Percentiles rank a stretch among this genome's conserved stretches.
phyloP scores from a whole-genome alignment of 53 echinoderm and acorn worm genomes.

The Echinometra lucunter region DNA sequence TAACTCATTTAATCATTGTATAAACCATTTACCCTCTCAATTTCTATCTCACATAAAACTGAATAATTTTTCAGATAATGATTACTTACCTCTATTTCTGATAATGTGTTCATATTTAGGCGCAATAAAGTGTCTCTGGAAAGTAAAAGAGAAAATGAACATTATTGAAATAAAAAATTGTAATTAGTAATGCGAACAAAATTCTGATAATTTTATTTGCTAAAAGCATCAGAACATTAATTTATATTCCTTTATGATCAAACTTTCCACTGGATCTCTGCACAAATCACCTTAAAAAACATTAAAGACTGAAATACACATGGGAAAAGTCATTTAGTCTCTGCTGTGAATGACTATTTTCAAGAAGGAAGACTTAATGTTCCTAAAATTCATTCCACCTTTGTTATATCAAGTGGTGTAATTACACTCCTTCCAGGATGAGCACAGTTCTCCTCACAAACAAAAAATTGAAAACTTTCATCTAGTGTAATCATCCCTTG shows the following conservation, averaged over 20 bases:
- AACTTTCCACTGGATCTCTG: neutral
- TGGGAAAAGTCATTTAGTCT: neutral
- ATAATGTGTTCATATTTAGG: slow-evolving; percentile 27
- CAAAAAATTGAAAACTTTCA: slow-evolving; percentile 24
- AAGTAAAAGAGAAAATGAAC: neutral
- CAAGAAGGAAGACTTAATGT: neutral
- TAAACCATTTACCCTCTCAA: too few species aligned
- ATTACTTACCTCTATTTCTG: slow-evolving; percentile 60
- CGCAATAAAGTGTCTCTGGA: slow-evolving; percentile 59
- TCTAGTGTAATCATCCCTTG: slow-evolving; percentile 45
- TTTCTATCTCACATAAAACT: too few species aligned
- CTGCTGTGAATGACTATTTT: neutral
- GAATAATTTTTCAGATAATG: too few species aligned
- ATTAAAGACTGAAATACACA: neutral
- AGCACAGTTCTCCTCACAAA: neutral
- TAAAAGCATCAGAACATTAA: neutral
- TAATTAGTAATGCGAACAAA: neutral
- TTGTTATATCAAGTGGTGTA: slow-evolving; percentile 37
- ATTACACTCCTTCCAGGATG: slow-evolving; percentile 4
- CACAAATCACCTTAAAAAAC: neutral
- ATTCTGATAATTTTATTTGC: neutral
- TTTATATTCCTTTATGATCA: neutral
- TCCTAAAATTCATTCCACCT: slow-evolving; percentile 13
- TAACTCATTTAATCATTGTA: neutral
- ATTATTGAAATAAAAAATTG: neutral